Base-by-base conservation (phyloP, 2,888 invertebrate species). In the Chymomyza amoena region DNA sequence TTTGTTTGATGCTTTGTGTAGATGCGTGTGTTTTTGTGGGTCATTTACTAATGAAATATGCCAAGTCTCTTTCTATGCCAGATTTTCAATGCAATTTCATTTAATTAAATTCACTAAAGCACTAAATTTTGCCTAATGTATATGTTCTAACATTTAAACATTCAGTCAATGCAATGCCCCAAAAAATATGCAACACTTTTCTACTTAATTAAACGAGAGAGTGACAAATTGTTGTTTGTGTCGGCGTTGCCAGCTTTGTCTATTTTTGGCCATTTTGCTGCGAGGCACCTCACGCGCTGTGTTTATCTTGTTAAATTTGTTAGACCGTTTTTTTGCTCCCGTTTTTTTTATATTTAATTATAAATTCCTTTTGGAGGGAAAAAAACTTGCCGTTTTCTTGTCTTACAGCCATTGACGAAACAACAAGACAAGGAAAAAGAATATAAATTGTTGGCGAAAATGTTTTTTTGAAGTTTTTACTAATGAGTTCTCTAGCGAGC, bases 281-380 rank as follows among this genome's bases (percentile, higher is more conserved):
- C 61, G 70, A 45, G 69, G 57, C 78, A 60, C 67, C 66, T 72
- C 75, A 75, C 70, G 75, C 70, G 72, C 74, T 85, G 78, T 85
- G 78, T 85, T 85, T 85, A 74, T 80, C 80, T 81, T 82, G 76
- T 79, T 80, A 79, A 72, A 76, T 69, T 73, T 73, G 73, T 66
- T 25, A 0, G 51, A 16, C 54, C 51, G 61, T 25, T 1, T 15
- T 64, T 32, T 45, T 13, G 13, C 4, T 81, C 72, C 2, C 1
- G 32, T 64, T 32, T 45, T 83, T 79, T 66, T 84, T 73, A 73
- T 62, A 76, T 85, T 84, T 84, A 86, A 84, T 84, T 84, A 84
- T 86, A 81, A 78, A 78, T 81, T 84, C 68, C 52, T 60, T 61
- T 16, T 32, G 51, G 71, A 66, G 71, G 68, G 7, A 52, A 15